Evolutionary conservation across 2,797 vertebrate species (phyloP).

Genomic region (Gadopsis bispinosus): DNA sequence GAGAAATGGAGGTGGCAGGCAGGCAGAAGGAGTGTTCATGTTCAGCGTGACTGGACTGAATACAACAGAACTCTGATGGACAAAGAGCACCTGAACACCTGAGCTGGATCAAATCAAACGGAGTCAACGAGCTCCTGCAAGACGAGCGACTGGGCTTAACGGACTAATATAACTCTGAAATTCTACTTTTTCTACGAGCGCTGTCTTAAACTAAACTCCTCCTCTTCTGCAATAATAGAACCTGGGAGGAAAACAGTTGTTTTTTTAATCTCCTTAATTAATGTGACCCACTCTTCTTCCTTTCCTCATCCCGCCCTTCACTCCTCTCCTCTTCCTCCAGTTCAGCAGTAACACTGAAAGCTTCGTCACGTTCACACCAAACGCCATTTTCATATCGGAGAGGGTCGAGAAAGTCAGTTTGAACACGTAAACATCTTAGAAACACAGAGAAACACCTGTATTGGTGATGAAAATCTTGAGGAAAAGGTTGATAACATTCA

Average conservation of each 20-base stretch:
- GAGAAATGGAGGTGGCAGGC: not conserved
- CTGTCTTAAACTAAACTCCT: conserved; percentile 54
- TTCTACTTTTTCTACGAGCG: conserved; percentile 67
- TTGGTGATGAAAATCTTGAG: not conserved
- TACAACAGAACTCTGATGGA: conserved; percentile 29
- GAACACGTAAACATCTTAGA: conserved; percentile 28
- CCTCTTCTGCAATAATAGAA: conserved; percentile 71
- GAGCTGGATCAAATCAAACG: not conserved
- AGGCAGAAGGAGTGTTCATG: conserved; percentile 27
- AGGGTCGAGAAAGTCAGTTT: not conserved
- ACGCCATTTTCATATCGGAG: not conserved
- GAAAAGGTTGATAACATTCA: not conserved
- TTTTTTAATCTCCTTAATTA: not conserved
- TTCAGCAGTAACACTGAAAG: not conserved
- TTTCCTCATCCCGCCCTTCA: not conserved
- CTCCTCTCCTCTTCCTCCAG: not conserved
- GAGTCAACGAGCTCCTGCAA: conserved; percentile 34
- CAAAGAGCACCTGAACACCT: conserved; percentile 44
- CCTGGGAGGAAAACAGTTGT: not conserved
- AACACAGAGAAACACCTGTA: not conserved
- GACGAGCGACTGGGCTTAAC: conserved; percentile 41
- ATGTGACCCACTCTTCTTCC: not conserved
- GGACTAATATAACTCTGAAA: conserved; percentile 30
- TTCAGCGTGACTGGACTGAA: conserved; percentile 15
- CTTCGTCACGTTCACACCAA: not conserved